Percentiles rank a stretch among this genome's conserved stretches.
Conservation (phyloP, 2,888 invertebrate genomes). For the Reticulitermes lucifugus region DNA sequence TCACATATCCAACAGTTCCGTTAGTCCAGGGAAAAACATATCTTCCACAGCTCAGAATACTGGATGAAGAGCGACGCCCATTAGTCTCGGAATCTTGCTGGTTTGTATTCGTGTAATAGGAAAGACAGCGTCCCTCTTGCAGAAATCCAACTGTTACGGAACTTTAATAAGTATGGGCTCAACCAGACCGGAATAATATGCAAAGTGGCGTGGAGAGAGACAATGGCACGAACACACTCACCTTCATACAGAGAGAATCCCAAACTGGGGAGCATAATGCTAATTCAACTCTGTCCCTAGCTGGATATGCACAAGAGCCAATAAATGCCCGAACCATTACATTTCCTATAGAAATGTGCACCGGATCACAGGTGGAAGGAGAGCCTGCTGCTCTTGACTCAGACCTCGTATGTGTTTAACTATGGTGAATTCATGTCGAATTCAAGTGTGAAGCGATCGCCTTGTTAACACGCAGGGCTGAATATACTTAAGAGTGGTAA, state of each 20-base stretch:
- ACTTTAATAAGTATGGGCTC: conserved; percentile 14
- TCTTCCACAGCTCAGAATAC: too few relatives aligned
- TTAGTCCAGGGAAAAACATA: too few relatives aligned
- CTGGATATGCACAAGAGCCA: conserved; percentile 14
- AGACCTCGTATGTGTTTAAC: not conserved
- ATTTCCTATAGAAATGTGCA: not conserved
- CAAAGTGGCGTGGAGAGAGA: not conserved
- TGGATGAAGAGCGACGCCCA: not conserved
- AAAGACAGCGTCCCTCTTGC: not conserved
- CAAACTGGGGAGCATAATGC: conserved; percentile 14
- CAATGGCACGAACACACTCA: conserved; percentile 7
- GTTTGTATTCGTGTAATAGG: not conserved
- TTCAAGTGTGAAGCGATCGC: not conserved
- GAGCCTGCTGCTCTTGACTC: not conserved
- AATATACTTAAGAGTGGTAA: not conserved
- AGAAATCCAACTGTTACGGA: not conserved
- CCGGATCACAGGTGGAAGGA: not conserved
- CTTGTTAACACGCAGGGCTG: not conserved
- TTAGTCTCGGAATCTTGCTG: not conserved
- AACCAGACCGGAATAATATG: conserved; percentile 16
- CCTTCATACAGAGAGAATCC: conserved; percentile 3
- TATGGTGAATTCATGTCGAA: not conserved
- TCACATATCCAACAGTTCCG: too few relatives aligned
- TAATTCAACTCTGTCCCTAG: not conserved
- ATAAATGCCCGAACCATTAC: not conserved